Evolutionary conservation across 2,797 vertebrate species (phyloP).

Genomic region (Phalloptychus januarius): DNA sequence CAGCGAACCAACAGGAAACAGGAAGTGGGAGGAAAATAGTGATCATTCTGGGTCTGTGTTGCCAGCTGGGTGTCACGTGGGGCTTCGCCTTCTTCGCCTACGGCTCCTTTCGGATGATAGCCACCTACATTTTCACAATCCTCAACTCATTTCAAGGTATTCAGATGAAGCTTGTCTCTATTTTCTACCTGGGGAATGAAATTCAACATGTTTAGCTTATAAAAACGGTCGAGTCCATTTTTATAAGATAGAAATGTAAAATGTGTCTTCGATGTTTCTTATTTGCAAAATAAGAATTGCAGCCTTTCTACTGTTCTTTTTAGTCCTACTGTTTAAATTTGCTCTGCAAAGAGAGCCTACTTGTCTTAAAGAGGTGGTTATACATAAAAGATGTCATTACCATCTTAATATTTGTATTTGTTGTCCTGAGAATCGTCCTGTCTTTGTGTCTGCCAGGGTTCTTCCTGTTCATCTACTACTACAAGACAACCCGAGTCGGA

Average conservation of each 20-base stretch:
- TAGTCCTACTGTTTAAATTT: neutral
- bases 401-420: neutral
- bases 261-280: neutral
- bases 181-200: neutral
- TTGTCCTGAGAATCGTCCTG: neutral
- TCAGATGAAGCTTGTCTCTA: neutral
- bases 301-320: neutral
- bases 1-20: rapidly evolving
- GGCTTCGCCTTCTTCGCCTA: conserved; percentile 75
- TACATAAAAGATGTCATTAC: neutral
- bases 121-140: conserved; percentile 74
- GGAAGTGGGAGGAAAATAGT: conserved; percentile 12
- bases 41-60: conserved; percentile 70
- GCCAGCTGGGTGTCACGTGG: conserved; percentile 75
- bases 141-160: conserved; percentile 77
- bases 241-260: neutral
- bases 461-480: conserved; percentile 79
- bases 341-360: neutral
- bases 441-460: conserved; percentile 65
- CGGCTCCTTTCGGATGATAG: conserved; percentile 55
- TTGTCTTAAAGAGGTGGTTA: neutral
- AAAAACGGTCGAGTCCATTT: neutral
- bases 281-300: neutral
- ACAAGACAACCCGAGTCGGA: conserved; percentile 34
- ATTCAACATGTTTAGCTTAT: neutral